A percentile compares a stretch with the other conserved stretches of the same genome.
These are phyloP conservation scores for Sphecodes monilicornis DNA, from an alignment of 2,888 invertebrate genomes.

Conservation along the genomic window DNA sequence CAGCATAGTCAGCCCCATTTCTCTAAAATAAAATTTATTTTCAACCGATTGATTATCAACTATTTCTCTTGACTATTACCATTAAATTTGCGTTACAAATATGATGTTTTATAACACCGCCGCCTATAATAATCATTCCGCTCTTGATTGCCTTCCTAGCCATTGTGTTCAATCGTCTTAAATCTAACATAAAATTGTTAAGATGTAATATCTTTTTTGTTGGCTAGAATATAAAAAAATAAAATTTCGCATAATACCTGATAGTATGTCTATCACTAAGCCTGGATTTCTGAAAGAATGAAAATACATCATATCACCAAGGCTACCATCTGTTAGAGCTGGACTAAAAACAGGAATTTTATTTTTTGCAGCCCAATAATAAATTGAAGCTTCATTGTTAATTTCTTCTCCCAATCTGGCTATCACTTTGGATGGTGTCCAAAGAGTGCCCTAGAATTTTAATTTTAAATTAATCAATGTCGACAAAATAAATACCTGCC, in stretches of 20 bases:
- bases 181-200: conserved; percentile 86
- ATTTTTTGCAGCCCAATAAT: conserved; percentile 98
- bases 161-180: conserved; percentile 95
- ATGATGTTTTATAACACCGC: conserved; percentile 99
- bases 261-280: conserved; percentile 95
- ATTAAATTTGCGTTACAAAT: conserved; percentile 99
- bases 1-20: conserved; percentile 98
- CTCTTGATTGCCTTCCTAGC: conserved; percentile 96
- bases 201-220: conserved; percentile 8
- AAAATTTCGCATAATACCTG: conserved; percentile 85
- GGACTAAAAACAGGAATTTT: conserved; percentile 99
- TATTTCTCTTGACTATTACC: conserved; percentile 85
- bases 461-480: conserved; percentile 7
- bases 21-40: conserved; percentile 86
- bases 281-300: conserved; percentile 98
- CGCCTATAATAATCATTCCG: conserved; percentile 99
- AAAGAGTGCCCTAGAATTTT: conserved; percentile 86
- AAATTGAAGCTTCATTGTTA: conserved; percentile 95
- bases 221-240: neutral
- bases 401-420: conserved; percentile 95
- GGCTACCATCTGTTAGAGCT: conserved; percentile 98
- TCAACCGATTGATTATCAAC: conserved; percentile 20
- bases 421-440: conserved; percentile 97
- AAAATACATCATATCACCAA: conserved; percentile 99
- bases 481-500: neutral